A percentile compares a stretch with the other conserved stretches of the same genome.
Evolutionary conservation across 2,113 vertebrate genomes (phyloP).

Genomic region (Rhodinocichla rosea): DNA sequence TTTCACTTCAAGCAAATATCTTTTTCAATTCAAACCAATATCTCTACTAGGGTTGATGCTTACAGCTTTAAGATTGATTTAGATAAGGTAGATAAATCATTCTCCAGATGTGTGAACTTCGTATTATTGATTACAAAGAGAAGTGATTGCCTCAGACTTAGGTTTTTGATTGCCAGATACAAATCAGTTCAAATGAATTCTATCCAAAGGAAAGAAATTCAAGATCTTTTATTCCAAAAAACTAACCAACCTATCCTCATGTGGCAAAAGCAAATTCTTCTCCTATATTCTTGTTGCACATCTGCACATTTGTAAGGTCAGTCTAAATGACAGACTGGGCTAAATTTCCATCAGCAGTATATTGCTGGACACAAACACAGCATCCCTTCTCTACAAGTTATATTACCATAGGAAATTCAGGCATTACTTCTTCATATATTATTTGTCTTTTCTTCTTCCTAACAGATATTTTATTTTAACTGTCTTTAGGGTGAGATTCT

Average conservation of each 20-base stretch:
- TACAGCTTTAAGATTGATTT: background rate
- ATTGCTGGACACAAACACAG: background rate
- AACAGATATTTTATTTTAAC: background rate
- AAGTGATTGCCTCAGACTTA: background rate
- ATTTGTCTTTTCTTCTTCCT: background rate
- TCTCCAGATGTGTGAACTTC: background rate
- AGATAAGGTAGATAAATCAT: background rate
- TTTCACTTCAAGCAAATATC: background rate
- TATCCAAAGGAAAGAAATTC: background rate
- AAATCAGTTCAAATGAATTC: background rate
- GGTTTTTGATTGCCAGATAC: background rate
- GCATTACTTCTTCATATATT: background rate
- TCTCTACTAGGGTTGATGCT: background rate
- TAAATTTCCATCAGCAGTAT: background rate
- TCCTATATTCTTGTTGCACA: background rate
- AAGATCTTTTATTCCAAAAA: background rate
- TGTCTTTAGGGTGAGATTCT: background rate
- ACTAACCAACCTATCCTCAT: background rate
- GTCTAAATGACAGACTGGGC: fast-evolving
- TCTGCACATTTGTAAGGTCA: background rate
- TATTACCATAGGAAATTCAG: background rate
- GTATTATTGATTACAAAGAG: background rate
- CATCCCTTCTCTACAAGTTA: background rate
- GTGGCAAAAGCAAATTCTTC: background rate
- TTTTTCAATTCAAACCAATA: background rate